Conservation (phyloP, 2,888 invertebrate species). For the Chelonus formosanus region DNA sequence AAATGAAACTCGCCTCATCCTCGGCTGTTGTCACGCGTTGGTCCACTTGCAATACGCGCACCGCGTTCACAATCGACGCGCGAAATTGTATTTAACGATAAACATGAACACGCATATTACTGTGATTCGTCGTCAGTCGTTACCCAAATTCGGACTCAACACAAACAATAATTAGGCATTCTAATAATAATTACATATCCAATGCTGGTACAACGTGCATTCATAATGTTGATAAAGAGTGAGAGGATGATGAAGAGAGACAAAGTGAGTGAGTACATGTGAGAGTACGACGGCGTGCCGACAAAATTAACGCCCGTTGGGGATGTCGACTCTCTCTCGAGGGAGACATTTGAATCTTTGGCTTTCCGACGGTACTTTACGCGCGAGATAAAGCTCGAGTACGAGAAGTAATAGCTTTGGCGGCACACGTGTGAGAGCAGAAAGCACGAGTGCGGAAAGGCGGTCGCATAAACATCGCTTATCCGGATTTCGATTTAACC, state of each 20-base stretch:
- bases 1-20: background rate
- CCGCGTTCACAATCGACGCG: slow-evolving; percentile 41
- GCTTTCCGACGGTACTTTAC: slow-evolving; percentile 28
- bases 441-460: slow-evolving; percentile 26
- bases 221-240: slow-evolving; percentile 38
- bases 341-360: slow-evolving; percentile 31
- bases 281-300: slow-evolving; percentile 5
- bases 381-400: slow-evolving; percentile 28
- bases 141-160: background rate
- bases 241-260: background rate
- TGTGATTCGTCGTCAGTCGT: background rate
- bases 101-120: slow-evolving; percentile 30
- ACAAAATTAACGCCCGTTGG: slow-evolving; percentile 26
- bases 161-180: slow-evolving; percentile 54
- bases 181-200: slow-evolving; percentile 51
- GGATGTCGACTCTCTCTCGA: slow-evolving; percentile 8
- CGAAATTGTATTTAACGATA: slow-evolving; percentile 48
- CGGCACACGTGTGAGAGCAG: slow-evolving; percentile 17
- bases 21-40: slow-evolving; percentile 10
- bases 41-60: slow-evolving; percentile 15
- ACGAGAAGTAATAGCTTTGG: slow-evolving; percentile 27
- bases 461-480: slow-evolving; percentile 31
- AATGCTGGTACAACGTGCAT: slow-evolving; percentile 52
- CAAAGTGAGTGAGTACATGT: background rate
- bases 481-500: slow-evolving; percentile 29